Percentiles rank a stretch among this genome's conserved stretches.
These are phyloP conservation scores for Tricholaema leucomelas DNA, from an alignment of 2,113 vertebrate species.

Conservation along the genomic window DNA sequence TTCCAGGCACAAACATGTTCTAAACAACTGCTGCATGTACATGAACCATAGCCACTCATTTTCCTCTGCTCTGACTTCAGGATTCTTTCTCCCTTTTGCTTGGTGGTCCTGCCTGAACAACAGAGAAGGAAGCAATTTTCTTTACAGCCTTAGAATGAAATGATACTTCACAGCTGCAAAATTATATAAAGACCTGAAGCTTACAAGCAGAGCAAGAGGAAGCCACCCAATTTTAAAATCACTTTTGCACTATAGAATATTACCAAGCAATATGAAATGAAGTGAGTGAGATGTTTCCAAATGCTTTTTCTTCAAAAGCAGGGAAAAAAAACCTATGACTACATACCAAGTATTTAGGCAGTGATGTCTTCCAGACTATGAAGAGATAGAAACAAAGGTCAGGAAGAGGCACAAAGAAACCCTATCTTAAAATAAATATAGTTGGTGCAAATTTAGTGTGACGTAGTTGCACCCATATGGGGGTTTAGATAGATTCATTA, in stretches of 20 bases:
- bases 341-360: neutral
- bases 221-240: neutral
- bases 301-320: neutral
- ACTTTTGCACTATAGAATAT: neutral
- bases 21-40: neutral
- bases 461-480: neutral
- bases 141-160: neutral
- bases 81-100: neutral
- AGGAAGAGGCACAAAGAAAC: neutral
- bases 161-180: slow-evolving; percentile 9
- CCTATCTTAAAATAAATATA: neutral
- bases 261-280: neutral
- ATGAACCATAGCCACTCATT: accelerated
- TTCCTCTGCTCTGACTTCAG: neutral
- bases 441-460: neutral
- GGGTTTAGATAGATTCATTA: neutral
- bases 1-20: neutral
- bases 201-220: neutral
- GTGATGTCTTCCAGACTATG: neutral
- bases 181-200: neutral
- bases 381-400: neutral
- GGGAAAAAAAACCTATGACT: neutral
- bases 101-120: neutral
- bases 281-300: neutral
- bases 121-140: neutral